Percentiles rank a stretch among this genome's conserved stretches.
Evolutionary conservation across 1,140 invertebrate species (phyloP).

Genomic region (Stegodyphus mimosarum): DNA sequence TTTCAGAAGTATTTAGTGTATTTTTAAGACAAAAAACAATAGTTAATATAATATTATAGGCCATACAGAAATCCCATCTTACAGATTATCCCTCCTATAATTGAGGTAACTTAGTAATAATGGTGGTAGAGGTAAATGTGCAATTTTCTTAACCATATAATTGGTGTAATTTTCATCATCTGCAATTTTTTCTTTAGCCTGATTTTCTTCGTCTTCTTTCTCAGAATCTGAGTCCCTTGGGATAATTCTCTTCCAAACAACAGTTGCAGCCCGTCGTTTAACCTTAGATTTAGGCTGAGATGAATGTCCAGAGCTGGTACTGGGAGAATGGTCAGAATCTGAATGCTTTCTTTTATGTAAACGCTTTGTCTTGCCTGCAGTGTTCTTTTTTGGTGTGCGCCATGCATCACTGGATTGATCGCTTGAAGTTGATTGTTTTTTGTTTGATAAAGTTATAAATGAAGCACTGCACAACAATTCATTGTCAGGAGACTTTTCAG

Average conservation of each 20-base stretch:
- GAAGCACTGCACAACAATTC: background rate
- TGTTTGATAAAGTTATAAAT: background rate
- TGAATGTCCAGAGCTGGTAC: slow-evolving; percentile 21
- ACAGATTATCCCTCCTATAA: slow-evolving; percentile 67
- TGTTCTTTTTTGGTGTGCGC: background rate
- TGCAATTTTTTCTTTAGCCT: slow-evolving; percentile 20
- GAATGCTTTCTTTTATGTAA: background rate
- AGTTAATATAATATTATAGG: too few relatives aligned
- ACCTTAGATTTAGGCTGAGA: background rate
- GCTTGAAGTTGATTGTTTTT: background rate
- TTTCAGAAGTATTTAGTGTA: too few relatives aligned
- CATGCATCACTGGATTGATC: background rate
- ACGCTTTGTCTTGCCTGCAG: background rate
- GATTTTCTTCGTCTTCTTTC: slow-evolving; percentile 36
- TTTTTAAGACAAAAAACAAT: too few relatives aligned
- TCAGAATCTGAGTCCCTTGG: slow-evolving; percentile 25
- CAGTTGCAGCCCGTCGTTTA: slow-evolving; percentile 19
- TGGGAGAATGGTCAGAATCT: background rate
- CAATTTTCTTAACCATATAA: slow-evolving; percentile 72
- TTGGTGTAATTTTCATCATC: slow-evolving; percentile 63
- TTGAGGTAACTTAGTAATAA: slow-evolving; percentile 73
- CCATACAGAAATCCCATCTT: too few relatives aligned
- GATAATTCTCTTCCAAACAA: slow-evolving; percentile 57
- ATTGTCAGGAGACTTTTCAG: background rate
- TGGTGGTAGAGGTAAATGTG: slow-evolving; percentile 72